phyloP scores from a whole-genome alignment of 2,113 vertebrate species.

The Microcebus jonahi region DNA sequence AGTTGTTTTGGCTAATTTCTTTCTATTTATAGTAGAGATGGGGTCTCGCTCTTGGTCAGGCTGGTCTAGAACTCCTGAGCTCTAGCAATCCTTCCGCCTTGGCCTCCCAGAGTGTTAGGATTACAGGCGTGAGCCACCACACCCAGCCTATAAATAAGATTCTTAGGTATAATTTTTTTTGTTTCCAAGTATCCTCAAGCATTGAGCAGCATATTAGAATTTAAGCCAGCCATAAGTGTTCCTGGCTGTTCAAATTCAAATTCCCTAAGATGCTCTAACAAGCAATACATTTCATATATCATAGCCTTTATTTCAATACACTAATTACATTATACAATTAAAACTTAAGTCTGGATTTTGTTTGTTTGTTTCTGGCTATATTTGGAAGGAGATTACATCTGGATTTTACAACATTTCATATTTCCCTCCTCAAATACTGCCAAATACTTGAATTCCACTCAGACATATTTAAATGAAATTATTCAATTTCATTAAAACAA shows the following conservation, averaged over 20 bases:
- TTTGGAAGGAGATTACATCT: neutral
- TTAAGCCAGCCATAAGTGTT: neutral
- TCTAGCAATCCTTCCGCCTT: too few species aligned
- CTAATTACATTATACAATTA: neutral
- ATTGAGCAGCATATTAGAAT: neutral
- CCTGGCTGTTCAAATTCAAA: neutral
- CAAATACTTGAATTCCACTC: neutral
- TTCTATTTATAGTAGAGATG: too few species aligned
- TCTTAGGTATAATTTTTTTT: neutral
- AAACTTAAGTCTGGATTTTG: slow-evolving; percentile 3
- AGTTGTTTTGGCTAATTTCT: too few species aligned
- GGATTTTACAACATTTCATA: neutral
- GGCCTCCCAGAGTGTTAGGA: too few species aligned
- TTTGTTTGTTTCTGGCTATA: too few species aligned
- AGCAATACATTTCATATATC: neutral
- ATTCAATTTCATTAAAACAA: neutral
- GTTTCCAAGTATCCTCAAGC: neutral
- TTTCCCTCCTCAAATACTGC: neutral
- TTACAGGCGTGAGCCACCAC: too few species aligned
- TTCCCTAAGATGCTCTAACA: slow-evolving; percentile 2
- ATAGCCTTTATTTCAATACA: slow-evolving; percentile 2
- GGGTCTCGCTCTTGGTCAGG: too few species aligned
- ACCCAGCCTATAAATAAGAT: neutral
- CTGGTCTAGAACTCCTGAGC: too few species aligned
- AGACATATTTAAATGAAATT: slow-evolving; percentile 1